These are phyloP conservation scores for Hystrix cristata DNA, from an alignment of 2,113 vertebrate species.

Conservation along the genomic window DNA sequence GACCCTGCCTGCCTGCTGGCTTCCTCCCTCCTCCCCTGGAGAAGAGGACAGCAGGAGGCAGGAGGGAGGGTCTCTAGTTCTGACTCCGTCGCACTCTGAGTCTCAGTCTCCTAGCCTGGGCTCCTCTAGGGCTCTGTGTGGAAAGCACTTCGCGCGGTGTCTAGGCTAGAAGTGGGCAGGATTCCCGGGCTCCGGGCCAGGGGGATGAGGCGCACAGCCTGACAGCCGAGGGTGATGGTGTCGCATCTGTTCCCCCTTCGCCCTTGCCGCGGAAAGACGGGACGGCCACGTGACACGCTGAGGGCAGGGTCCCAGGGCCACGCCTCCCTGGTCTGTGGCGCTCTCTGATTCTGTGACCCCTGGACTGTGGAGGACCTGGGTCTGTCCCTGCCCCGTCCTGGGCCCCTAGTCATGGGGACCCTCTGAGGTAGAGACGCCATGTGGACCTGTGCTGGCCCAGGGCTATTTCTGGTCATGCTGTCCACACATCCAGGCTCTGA, in stretches of 20 bases:
- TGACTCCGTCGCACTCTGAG: not conserved
- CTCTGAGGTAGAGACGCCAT: not conserved
- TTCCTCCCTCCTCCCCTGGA: not conserved
- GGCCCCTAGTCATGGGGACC: not conserved
- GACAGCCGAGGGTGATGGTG: not conserved
- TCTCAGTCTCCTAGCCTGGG: not conserved
- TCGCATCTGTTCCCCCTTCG: not conserved
- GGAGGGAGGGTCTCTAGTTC: not conserved
- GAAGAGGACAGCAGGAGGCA: not conserved
- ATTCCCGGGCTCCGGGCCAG: not conserved
- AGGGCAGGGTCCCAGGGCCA: not conserved
- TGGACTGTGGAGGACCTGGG: not conserved
- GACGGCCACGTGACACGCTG: not conserved
- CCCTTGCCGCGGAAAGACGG: not conserved
- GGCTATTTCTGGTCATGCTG: constrained; percentile 51
- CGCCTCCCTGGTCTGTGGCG: not conserved
- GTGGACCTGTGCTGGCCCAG: constrained; percentile 34
- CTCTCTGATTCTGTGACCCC: not conserved
- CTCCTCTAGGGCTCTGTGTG: not conserved
- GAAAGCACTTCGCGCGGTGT: not conserved
- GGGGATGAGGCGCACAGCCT: not conserved
- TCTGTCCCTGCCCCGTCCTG: not conserved
- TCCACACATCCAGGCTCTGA: not conserved
- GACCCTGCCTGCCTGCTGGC: not conserved
- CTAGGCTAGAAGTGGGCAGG: not conserved